Percentiles rank a stretch among this genome's conserved stretches.
These are phyloP conservation scores for Rhabditoides inermis DNA, from an alignment of 2,888 invertebrate genomes.

Conservation along the genomic window DNA sequence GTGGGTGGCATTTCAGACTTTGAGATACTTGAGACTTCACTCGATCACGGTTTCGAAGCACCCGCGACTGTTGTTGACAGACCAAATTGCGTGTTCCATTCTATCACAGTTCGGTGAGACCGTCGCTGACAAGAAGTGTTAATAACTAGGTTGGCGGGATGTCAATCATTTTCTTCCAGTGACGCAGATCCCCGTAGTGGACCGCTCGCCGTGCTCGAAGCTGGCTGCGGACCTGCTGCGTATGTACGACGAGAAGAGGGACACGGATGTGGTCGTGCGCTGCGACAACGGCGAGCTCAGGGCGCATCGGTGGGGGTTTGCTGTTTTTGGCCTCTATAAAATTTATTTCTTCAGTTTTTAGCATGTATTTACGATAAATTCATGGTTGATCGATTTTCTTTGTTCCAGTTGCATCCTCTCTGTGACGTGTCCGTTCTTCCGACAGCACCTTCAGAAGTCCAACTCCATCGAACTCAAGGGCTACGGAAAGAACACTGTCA, in stretches of 20 bases:
- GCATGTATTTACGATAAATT: neutral
- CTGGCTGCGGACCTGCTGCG: slow-evolving; percentile 77
- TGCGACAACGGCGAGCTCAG: slow-evolving; percentile 75
- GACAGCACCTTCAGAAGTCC: slow-evolving; percentile 56
- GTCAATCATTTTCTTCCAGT: too few species aligned
- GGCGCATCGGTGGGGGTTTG: slow-evolving; percentile 66
- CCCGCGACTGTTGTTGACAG: neutral
- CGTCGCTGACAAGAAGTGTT: neutral
- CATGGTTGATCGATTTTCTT: too few species aligned
- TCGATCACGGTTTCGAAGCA: neutral
- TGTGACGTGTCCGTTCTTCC: slow-evolving; percentile 83
- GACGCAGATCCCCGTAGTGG: slow-evolving; percentile 16
- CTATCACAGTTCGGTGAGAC: too few species aligned
- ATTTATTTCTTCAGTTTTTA: neutral
- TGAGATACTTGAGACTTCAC: too few species aligned
- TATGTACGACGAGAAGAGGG: slow-evolving; percentile 83
- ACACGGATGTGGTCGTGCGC: slow-evolving; percentile 72
- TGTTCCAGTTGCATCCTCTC: slow-evolving; percentile 68
- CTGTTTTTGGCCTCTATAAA: slow-evolving; percentile 1
- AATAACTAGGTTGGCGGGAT: too few species aligned
- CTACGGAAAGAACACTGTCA: too few species aligned
- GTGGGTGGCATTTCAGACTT: too few species aligned
- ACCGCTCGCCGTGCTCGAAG: slow-evolving; percentile 58
- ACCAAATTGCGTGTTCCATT: too few species aligned
- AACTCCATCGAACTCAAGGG: slow-evolving; percentile 31